Evolutionary conservation across 1,140 invertebrate species (phyloP).

Genomic region (Papilio xuthus): DNA sequence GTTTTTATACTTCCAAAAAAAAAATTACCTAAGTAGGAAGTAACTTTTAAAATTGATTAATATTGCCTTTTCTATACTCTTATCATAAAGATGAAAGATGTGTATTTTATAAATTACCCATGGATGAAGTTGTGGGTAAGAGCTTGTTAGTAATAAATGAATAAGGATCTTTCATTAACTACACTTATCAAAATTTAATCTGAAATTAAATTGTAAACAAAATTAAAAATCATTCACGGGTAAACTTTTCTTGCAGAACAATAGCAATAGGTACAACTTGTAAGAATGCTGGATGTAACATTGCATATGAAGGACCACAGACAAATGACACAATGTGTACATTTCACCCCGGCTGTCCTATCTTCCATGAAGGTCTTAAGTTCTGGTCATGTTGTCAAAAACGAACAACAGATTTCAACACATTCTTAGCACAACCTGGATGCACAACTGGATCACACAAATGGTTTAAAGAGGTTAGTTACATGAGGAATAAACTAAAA

Average conservation of each 20-base stretch:
- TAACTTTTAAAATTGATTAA: constrained; percentile 42
- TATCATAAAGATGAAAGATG: not conserved
- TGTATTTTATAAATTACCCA: too few relatives aligned
- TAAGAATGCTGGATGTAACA: constrained; percentile 93
- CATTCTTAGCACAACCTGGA: constrained; percentile 93
- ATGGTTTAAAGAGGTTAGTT: constrained; percentile 90
- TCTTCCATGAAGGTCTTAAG: constrained; percentile 99
- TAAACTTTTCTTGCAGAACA: constrained; percentile 45
- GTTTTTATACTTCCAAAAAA: too few relatives aligned
- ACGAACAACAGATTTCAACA: constrained; percentile 96
- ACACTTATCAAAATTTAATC: too few relatives aligned
- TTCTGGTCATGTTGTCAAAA: constrained; percentile 98
- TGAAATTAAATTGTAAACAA: too few relatives aligned
- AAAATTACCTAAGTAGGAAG: too few relatives aligned
- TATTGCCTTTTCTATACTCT: constrained; percentile 37
- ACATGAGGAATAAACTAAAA: not conserved
- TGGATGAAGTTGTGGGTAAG: too few relatives aligned
- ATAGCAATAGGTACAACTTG: constrained; percentile 91
- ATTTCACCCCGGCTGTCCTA: constrained; percentile 94
- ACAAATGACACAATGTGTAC: constrained; percentile 87
- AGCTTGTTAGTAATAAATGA: too few relatives aligned
- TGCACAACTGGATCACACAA: constrained; percentile 92
- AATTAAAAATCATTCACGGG: not conserved
- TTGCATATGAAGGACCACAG: constrained; percentile 86
- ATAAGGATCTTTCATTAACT: too few relatives aligned